Percentiles rank a stretch among this genome's conserved stretches.
phyloP scores from a whole-genome alignment of 1,140 invertebrate species.

The Zaprionus tsacasi region DNA sequence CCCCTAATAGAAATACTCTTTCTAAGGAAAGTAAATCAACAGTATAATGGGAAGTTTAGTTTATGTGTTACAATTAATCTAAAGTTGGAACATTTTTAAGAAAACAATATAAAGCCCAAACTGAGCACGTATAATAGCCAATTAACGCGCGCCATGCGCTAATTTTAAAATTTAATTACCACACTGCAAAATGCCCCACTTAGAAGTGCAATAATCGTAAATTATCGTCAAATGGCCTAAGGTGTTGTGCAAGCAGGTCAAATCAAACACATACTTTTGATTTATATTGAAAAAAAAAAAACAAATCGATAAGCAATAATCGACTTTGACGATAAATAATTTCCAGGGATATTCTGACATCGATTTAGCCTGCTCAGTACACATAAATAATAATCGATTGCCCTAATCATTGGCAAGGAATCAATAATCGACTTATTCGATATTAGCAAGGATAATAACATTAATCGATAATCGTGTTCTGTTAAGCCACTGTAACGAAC shows the following conservation, averaged over 20 bases:
- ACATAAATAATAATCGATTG: too few species aligned
- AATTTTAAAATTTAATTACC: neutral
- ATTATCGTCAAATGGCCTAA: neutral
- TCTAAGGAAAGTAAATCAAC: too few species aligned
- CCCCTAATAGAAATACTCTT: neutral
- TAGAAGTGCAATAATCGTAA: neutral
- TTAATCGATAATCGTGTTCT: neutral
- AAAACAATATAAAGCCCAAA: too few species aligned
- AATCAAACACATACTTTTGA: too few species aligned
- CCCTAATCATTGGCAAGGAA: too few species aligned
- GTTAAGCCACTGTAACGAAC: neutral
- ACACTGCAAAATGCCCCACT: neutral
- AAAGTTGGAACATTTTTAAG: too few species aligned
- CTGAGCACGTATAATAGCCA: neutral
- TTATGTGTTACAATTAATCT: too few species aligned
- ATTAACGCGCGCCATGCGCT: neutral
- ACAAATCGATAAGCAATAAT: neutral
- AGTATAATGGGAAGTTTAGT: too few species aligned
- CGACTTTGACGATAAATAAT: neutral
- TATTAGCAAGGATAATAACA: neutral
- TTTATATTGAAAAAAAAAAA: neutral
- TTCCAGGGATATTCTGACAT: neutral
- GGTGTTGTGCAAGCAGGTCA: neutral
- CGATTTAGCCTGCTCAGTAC: too few species aligned
- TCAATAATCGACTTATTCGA: neutral